Percentiles rank a stretch among this genome's conserved stretches.
phyloP scores from a whole-genome alignment of 92 coral and sea anemone genomes.

The Bergia puertoricense region DNA sequence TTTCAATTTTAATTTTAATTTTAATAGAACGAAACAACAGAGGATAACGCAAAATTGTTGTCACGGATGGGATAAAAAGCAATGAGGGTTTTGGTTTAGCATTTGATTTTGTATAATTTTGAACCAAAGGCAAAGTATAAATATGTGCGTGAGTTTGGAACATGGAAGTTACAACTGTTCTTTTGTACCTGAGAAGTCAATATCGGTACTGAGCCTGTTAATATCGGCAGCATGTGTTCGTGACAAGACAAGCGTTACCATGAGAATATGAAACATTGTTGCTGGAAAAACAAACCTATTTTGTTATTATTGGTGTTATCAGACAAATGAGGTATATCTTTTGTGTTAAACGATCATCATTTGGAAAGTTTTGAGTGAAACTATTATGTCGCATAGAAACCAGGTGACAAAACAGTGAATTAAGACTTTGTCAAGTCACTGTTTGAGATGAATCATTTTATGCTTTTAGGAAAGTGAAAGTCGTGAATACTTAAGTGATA shows the following conservation, averaged over 20 bases:
- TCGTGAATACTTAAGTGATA: slow-evolving; percentile 22
- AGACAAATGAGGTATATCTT: not conserved
- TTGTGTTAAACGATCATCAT: not conserved
- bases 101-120: not conserved
- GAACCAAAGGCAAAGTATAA: not conserved
- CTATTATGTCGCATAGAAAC: not conserved
- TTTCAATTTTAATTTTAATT: too few species aligned
- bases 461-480: slow-evolving; percentile 35
- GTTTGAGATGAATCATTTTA: not conserved
- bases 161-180: not conserved
- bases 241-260: not conserved
- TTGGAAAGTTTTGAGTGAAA: not conserved
- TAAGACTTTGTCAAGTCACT: not conserved
- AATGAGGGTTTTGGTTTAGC: too few species aligned
- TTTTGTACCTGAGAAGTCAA: not conserved
- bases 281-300: not conserved
- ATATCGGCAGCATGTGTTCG: slow-evolving; percentile 7
- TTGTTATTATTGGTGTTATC: not conserved
- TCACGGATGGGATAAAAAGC: not conserved
- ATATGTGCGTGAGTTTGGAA: not conserved
- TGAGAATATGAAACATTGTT: not conserved
- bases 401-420: not conserved
- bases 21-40: not conserved
- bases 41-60: not conserved
- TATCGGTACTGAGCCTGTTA: not conserved